Evolutionary conservation across 2,113 vertebrate species (phyloP), one percentile per base, ranked within the genome.

Genomic region (Podarcis raffonei): DNA sequence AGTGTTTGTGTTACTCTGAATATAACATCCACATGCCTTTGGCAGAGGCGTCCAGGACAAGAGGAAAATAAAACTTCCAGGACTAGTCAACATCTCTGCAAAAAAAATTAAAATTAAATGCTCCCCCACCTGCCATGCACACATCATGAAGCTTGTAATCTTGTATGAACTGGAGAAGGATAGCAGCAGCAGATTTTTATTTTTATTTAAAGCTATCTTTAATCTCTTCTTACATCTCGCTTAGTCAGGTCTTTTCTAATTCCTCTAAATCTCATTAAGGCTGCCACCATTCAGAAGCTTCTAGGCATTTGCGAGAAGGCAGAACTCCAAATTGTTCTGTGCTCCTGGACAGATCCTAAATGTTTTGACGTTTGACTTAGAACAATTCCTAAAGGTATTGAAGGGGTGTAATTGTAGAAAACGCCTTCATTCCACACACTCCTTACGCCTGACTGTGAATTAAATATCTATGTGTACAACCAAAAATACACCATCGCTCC

Each of bases 211-310:
- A 92, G 87, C 84, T 94, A 93, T 78, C 94, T 96, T 95, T 96
- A 97, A 96, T 96, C 95, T 92, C 85, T 93, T 91, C 95, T 87
- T 91, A 86, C 87, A 91, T 91, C 89, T 94, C 96, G 96, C 95
- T 92, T 94, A 92, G 95, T 97, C 97, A 97, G 96, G 95, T 87
- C 80, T 89, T 90, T 90, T 95, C 48, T 96, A 97, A 97, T 96
- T 95, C 96, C 95, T 90, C 62, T 89, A 88, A 96, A 97, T 97
- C 97, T 93, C 94, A 92, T 97, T 97, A 96, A 95, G 94, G 89
- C 42, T 91, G 69, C 5, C 6, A 76, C 35, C 77, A 72, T 85
- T 85, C 92, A 92, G 86, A 94, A 89, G 92, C 76, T 83, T 76
- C 32, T 66, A 91, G 91, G 93, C 76, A 7, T 32, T 91, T 85